Base-by-base conservation (phyloP, 2,797 vertebrate genomes). In the Lithobates sylvaticus region DNA sequence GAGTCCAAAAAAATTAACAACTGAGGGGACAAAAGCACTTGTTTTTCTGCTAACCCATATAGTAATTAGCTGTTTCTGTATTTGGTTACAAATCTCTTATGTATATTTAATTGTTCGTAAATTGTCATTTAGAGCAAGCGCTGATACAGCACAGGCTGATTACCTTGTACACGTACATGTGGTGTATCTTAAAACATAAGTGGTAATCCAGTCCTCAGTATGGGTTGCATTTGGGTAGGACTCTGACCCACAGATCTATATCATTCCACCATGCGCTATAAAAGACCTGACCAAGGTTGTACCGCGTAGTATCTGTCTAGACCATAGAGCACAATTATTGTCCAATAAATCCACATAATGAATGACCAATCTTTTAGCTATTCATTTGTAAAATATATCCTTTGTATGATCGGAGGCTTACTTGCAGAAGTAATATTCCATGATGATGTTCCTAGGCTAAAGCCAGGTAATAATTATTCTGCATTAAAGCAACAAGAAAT, bases 221-320 rank as follows among this genome's bases (percentile, higher is more conserved):
- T 74, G 29, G 32, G 26, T 68, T 81, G 47, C 34, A 80, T 76
- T 81, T 80, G 54, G 84, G 76, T 80, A 85, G 70, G n/a, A 27
- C 84, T 79, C 84, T 85, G 84, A 81, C 84, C 84, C 70, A 81
- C 84, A 80, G 71, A 85, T 85, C 84, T 85, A 85, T 85, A 85
- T 85, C n/a, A 85, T 65, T 73, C 34, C 65, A 79, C 76, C 76
- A 74, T 73, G 39, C 70, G 50, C 70, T 85, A 81, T 85, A 85
- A 85, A 80, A 85, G 84, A 85, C 78, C 54, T 85, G 84, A 85
- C 84, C 77, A 85, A 68, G 77, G 78, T 54, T 85, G 77, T 12
- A 75, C 71, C 44, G 61, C 76, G 74, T 75, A 71, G 84, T 81
- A 80, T 81, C 78, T 81, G 77, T 85, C 84, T 85, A 85, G 77